Conservation (phyloP, 2,888 invertebrate species). For the Trachelus troglodyta region DNA sequence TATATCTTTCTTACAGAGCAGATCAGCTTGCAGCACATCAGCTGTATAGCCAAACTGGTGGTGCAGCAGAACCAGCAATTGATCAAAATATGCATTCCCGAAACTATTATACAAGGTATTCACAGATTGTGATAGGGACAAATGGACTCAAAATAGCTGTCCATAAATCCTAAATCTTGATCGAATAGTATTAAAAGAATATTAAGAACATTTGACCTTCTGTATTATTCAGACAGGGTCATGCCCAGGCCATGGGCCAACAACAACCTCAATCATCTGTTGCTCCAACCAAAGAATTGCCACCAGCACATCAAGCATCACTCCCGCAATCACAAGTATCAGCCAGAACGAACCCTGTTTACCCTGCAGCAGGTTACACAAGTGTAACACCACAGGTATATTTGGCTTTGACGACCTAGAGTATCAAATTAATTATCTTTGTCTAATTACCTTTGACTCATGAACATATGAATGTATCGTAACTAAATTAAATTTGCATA, state of each 20-base stretch:
- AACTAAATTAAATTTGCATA: background rate
- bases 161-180: too few relatives aligned
- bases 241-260: constrained; percentile 55
- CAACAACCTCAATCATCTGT: constrained; percentile 51
- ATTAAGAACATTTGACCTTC: background rate
- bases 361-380: constrained; percentile 54
- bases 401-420: background rate
- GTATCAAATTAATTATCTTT: background rate
- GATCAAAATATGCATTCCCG: constrained; percentile 62
- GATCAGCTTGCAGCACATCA: constrained; percentile 61
- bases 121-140: too few relatives aligned
- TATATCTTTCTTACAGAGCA: constrained; percentile 45
- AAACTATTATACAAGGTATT: constrained; percentile 54
- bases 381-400: constrained; percentile 56
- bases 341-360: constrained; percentile 53
- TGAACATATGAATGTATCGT: background rate
- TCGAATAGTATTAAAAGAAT: too few relatives aligned
- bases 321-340: constrained; percentile 58
- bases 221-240: constrained; percentile 50
- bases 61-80: constrained; percentile 55
- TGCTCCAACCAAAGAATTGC: constrained; percentile 54
- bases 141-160: too few relatives aligned
- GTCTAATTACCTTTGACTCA: background rate
- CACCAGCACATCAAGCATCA: constrained; percentile 64
- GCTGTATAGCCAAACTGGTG: constrained; percentile 57